A percentile compares a stretch with the other conserved stretches of the same genome.
Evolutionary conservation across 2,888 invertebrate species (phyloP).

Genomic region (Eupithecia vulgata): DNA sequence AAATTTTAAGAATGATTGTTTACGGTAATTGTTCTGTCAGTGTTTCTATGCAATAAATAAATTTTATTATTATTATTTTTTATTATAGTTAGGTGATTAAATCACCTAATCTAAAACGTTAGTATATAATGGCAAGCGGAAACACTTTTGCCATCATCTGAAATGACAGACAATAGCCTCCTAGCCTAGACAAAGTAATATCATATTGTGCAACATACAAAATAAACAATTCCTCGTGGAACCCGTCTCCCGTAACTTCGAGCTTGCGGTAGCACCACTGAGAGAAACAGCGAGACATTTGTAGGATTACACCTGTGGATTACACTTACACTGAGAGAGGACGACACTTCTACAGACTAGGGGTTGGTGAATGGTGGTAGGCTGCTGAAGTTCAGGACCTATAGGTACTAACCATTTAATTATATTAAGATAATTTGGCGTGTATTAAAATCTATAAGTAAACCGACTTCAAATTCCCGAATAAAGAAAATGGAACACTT

Average conservation of each 20-base stretch:
- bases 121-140: neutral
- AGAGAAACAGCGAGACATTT: neutral
- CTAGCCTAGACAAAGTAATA: conserved; percentile 16
- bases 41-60: no score
- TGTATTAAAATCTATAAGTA: no score
- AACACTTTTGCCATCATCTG: neutral
- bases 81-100: no score
- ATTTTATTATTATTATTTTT: no score
- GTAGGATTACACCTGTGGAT: no score
- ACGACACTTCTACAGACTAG: neutral
- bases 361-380: neutral
- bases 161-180: neutral
- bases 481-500: no score
- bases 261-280: conserved; percentile 19
- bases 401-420: no score
- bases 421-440: no score
- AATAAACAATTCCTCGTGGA: conserved; percentile 12
- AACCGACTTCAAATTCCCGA: no score
- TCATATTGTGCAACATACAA: conserved; percentile 11
- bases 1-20: no score
- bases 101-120: neutral
- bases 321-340: neutral
- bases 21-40: no score
- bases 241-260: conserved; percentile 23
- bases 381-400: neutral